Evolutionary conservation across 1,140 invertebrate genomes (phyloP).

Genomic region (Plutomurus gul): DNA sequence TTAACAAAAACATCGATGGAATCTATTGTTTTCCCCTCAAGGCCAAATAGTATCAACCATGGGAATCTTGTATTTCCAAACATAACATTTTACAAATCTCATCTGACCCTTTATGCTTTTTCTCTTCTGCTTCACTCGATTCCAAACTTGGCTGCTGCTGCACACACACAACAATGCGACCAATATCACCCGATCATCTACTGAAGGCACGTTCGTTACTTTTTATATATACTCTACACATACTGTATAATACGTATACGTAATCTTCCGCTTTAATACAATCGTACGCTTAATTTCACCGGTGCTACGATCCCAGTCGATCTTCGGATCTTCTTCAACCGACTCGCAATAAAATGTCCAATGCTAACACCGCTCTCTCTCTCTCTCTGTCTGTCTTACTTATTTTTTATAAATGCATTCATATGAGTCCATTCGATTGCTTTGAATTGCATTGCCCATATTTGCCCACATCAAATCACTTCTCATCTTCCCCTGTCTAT

Average conservation of each 20-base stretch:
- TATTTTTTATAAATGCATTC: no score
- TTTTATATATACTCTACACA: no score
- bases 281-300: neutral
- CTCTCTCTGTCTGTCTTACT: no score
- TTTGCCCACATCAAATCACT: no score
- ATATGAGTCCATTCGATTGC: no score
- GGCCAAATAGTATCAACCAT: conserved; percentile 46
- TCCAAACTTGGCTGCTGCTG: neutral
- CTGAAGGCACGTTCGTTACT: no score
- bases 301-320: no score
- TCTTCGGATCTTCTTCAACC: neutral
- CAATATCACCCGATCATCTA: neutral
- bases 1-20: conserved; percentile 52
- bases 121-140: neutral
- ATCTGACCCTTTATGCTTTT: conserved; percentile 30
- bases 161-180: neutral
- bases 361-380: no score
- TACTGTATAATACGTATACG: no score
- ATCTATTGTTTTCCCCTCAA: conserved; percentile 51
- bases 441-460: no score
- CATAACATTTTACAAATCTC: conserved; percentile 37
- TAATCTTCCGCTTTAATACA: no score
- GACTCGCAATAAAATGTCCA: neutral
- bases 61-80: conserved; percentile 39
- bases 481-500: no score